A percentile compares a stretch with the other conserved stretches of the same genome.
Conservation (phyloP, 92 coral and sea anemone species). For the Parazoanthus atlanticus region DNA sequence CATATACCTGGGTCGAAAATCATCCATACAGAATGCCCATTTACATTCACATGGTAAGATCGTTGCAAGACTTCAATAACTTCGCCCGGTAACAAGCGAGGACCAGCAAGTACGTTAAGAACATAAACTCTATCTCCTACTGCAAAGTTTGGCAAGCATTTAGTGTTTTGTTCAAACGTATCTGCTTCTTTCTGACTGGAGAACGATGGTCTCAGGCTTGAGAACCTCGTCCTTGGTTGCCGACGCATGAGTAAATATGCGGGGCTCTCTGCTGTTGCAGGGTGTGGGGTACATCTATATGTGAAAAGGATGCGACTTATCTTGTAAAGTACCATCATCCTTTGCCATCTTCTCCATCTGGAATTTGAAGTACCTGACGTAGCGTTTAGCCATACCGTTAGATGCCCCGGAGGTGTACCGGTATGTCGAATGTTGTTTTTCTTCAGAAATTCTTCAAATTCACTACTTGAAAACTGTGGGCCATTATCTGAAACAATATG, state of each 20-base stretch:
- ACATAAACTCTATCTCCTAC: slow-evolving; percentile 46
- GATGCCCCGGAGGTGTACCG: not conserved
- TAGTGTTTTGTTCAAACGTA: slow-evolving; percentile 41
- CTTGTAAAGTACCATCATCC: not conserved
- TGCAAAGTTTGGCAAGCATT: slow-evolving; percentile 41
- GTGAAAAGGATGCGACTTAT: not conserved
- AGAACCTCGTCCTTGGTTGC: slow-evolving; percentile 49
- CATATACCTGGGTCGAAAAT: no score
- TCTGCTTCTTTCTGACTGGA: slow-evolving; percentile 45
- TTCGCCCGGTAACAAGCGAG: slow-evolving; percentile 53
- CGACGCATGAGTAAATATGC: slow-evolving; percentile 42
- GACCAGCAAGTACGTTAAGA: slow-evolving; percentile 48
- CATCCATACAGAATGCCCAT: no score
- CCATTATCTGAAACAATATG: no score
- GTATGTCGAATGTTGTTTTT: slow-evolving; percentile 26
- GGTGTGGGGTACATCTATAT: slow-evolving; percentile 1
- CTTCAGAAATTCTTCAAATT: not conserved
- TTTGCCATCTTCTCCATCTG: slow-evolving; percentile 19
- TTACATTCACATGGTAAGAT: slow-evolving; percentile 33
- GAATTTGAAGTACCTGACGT: slow-evolving; percentile 24
- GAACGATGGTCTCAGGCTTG: slow-evolving; percentile 45
- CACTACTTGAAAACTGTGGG: no score
- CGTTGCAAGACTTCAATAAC: slow-evolving; percentile 41
- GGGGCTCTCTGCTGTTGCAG: slow-evolving; percentile 3
- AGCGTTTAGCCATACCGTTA: slow-evolving; percentile 38